Conservation (phyloP, 2,797 vertebrate genomes). For the Aphelocoma californica region DNA sequence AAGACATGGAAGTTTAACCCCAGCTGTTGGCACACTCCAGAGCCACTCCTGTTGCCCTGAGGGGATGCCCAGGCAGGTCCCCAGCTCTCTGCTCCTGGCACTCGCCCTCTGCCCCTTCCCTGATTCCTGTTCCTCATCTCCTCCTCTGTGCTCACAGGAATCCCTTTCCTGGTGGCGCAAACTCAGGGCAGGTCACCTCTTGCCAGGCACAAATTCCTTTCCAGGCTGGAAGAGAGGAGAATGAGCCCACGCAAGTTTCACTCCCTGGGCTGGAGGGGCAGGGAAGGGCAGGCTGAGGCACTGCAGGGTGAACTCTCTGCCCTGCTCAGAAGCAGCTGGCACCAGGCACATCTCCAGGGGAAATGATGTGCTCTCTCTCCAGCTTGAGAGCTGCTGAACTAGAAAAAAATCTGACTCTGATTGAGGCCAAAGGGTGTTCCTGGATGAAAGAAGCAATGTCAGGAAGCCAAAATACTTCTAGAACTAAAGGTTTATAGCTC, state of each 20-base stretch:
- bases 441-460: not conserved
- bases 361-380: not conserved
- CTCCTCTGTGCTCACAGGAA: not conserved
- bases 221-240: not conserved
- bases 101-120: not conserved
- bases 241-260: not conserved
- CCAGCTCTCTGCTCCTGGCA: not conserved
- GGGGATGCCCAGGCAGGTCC: not conserved
- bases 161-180: accelerated
- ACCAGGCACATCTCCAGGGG: not conserved
- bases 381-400: not conserved
- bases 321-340: not conserved
- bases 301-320: not conserved
- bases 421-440: not conserved
- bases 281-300: not conserved
- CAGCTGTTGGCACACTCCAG: accelerated
- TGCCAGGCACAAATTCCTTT: not conserved
- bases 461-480: not conserved
- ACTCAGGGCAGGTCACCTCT: not conserved
- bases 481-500: not conserved
- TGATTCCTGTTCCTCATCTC: not conserved
- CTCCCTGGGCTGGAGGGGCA: not conserved
- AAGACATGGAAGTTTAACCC: accelerated
- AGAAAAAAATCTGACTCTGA: not conserved
- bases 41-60: accelerated